phyloP scores from a whole-genome alignment of 2,113 vertebrate genomes.

The Megaceryle maxima region DNA sequence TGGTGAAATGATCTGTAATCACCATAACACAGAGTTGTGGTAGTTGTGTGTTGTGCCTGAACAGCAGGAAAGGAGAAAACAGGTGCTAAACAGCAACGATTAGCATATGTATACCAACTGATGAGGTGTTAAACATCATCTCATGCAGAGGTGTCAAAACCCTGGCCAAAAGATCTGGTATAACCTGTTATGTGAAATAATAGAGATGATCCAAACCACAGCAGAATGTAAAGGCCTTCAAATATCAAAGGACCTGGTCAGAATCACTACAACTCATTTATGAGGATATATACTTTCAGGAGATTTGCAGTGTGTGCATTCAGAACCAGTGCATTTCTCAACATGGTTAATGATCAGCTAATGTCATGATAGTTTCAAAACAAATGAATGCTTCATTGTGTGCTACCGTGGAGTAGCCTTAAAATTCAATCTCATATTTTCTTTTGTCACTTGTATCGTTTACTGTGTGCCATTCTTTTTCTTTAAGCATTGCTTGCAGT shows the following conservation, averaged over 20 bases:
- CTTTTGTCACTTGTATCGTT: background rate
- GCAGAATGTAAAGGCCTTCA: background rate
- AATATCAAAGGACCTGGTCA: background rate
- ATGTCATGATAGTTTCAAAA: background rate
- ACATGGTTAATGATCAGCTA: background rate
- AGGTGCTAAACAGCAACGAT: constrained; percentile 62
- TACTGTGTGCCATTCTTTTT: background rate
- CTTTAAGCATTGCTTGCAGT: background rate
- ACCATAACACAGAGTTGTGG: background rate
- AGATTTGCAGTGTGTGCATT: background rate
- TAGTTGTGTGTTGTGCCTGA: constrained; percentile 18
- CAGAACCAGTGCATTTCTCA: background rate
- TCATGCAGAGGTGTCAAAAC: constrained; percentile 66
- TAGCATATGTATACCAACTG: constrained; percentile 55
- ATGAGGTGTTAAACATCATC: constrained; percentile 55
- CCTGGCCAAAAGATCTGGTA: constrained; percentile 27
- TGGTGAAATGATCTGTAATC: background rate
- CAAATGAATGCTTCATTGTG: background rate
- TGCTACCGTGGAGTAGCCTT: background rate
- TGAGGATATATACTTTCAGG: background rate
- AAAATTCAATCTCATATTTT: background rate
- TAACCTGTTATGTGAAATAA: background rate
- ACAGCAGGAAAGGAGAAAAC: constrained; percentile 62
- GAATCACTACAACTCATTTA: background rate
- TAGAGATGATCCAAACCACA: background rate